phyloP scores from a whole-genome alignment of 2,113 vertebrate species.

The Paraplagusia blochii region DNA sequence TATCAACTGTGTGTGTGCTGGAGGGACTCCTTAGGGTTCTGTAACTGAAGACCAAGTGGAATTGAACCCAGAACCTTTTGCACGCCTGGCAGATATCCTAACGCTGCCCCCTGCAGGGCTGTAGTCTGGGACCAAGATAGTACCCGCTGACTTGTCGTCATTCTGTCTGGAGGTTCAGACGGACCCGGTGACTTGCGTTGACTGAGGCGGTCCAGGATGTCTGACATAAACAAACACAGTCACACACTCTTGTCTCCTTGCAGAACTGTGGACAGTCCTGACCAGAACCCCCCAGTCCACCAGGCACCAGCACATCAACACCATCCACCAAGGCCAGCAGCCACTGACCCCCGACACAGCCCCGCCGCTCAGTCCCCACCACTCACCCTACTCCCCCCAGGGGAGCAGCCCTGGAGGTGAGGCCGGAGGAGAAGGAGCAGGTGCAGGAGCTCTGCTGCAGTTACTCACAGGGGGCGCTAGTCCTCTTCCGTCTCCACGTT shows the following conservation, averaged over 20 bases:
- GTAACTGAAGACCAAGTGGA: too few species aligned
- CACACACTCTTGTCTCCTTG: conserved; percentile 1
- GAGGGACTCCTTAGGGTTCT: too few species aligned
- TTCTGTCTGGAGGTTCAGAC: neutral
- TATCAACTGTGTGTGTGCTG: too few species aligned
- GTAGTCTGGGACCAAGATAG: too few species aligned
- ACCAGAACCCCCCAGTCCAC: conserved; percentile 38
- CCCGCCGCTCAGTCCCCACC: conserved; percentile 28
- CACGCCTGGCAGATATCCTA: too few species aligned
- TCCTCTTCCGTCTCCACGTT: conserved; percentile 87
- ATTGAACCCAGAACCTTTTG: too few species aligned
- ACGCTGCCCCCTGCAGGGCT: too few species aligned
- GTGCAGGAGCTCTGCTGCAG: conserved; percentile 81
- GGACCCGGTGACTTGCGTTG: neutral
- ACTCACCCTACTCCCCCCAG: conserved; percentile 30
- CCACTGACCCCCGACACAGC: conserved; percentile 14
- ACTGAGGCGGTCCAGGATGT: neutral
- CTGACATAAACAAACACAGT: neutral
- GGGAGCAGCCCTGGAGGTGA: conserved; percentile 38
- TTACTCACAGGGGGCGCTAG: conserved; percentile 87
- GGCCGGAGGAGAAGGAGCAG: conserved; percentile 30
- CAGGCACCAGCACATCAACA: conserved; percentile 24
- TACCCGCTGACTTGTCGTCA: too few species aligned
- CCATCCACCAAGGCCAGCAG: conserved; percentile 36
- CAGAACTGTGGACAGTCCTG: conserved; percentile 40